Conservation (phyloP, 2,888 invertebrate species). For the Apodemia zela region DNA sequence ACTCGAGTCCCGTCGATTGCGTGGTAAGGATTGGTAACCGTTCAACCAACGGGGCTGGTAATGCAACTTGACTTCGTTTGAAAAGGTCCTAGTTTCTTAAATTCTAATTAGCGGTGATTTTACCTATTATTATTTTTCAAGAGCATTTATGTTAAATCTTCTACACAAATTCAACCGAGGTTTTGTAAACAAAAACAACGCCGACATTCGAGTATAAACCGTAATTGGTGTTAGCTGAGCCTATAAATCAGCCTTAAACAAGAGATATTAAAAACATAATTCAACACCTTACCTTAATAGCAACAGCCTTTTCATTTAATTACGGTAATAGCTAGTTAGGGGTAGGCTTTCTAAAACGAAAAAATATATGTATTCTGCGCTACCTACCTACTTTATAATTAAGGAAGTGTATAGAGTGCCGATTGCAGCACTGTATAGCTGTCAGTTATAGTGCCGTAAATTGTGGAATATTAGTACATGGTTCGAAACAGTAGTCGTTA, state of each 20-base stretch:
- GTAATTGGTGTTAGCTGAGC: slow-evolving; percentile 6
- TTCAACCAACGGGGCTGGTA: too few species aligned
- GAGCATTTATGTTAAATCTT: neutral
- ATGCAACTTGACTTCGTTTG: too few species aligned
- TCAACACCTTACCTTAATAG: neutral
- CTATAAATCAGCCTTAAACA: slow-evolving; percentile 6
- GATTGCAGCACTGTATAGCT: too few species aligned
- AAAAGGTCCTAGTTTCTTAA: too few species aligned
- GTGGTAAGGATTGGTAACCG: too few species aligned
- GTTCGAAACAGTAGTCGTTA: too few species aligned
- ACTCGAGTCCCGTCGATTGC: too few species aligned
- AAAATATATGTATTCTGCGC: too few species aligned
- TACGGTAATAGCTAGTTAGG: neutral
- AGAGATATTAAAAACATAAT: slow-evolving; percentile 7
- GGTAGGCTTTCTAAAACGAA: neutral
- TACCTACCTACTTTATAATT: too few species aligned
- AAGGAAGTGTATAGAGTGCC: too few species aligned
- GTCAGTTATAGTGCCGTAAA: too few species aligned
- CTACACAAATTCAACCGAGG: neutral
- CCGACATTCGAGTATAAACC: slow-evolving; percentile 1
- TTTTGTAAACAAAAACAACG: neutral
- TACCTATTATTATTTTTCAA: neutral
- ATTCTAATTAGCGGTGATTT: neutral
- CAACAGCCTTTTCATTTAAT: neutral
- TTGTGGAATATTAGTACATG: too few species aligned